phyloP scores from a whole-genome alignment of 2,113 vertebrate genomes.

The Nothocercus julius region DNA sequence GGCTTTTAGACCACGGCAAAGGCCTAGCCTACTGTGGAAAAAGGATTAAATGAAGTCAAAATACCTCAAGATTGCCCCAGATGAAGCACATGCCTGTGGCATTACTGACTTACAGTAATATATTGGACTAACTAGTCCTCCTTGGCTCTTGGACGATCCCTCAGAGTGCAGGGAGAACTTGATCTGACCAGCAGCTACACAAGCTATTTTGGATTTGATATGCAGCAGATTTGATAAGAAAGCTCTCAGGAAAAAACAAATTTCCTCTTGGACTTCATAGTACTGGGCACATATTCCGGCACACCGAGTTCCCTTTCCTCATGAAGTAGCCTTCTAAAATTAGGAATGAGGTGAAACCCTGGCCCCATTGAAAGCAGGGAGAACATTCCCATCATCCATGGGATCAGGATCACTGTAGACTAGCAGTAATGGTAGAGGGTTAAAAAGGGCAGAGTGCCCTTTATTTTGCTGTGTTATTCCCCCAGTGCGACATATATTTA shows the following conservation, averaged over 20 bases:
- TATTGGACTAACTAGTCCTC: background rate
- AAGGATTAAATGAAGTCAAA: background rate
- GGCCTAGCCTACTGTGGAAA: background rate
- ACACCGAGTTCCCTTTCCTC: constrained; percentile 57
- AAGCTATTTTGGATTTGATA: constrained; percentile 56
- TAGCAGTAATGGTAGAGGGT: background rate
- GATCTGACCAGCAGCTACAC: constrained; percentile 1
- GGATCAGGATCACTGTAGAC: background rate
- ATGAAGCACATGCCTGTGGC: background rate
- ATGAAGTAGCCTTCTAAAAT: constrained; percentile 57
- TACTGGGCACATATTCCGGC: constrained; percentile 46
- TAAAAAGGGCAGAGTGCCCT: background rate
- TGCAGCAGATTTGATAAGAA: constrained; percentile 68
- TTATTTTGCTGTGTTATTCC: background rate
- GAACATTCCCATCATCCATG: background rate
- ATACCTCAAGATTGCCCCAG: background rate
- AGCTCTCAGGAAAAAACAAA: constrained; percentile 66
- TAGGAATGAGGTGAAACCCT: constrained; percentile 17
- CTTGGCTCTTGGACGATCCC: background rate
- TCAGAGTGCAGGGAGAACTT: background rate
- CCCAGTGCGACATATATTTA: background rate
- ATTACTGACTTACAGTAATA: background rate
- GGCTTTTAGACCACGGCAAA: background rate
- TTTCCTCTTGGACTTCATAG: constrained; percentile 59
- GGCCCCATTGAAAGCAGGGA: background rate